Percentiles rank a stretch among this genome's conserved stretches.
These are phyloP conservation scores for Cantharis rufa DNA, from an alignment of 2,888 invertebrate species.

Conservation along the genomic window DNA sequence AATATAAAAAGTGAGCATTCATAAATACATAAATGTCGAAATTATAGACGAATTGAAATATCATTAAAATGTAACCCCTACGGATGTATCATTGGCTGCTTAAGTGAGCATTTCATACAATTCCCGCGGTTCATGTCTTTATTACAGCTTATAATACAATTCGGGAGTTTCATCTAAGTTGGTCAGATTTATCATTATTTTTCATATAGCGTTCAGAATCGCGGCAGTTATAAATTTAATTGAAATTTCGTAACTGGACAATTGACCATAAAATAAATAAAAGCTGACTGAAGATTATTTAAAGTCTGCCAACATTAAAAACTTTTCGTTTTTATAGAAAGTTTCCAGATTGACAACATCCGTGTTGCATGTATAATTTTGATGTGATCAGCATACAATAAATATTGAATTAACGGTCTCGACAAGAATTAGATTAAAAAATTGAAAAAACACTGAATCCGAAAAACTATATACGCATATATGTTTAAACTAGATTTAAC, in stretches of 20 bases:
- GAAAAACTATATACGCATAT: neutral
- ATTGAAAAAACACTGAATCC: neutral
- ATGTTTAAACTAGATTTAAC: conserved; percentile 11
- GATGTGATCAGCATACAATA: neutral
- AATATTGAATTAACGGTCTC: neutral
- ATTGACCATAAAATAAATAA: neutral
- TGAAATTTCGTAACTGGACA: neutral
- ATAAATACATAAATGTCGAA: no score
- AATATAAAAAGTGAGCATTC: no score
- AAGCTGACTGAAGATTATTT: neutral
- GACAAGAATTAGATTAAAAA: neutral
- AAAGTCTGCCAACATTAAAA: neutral
- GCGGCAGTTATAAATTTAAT: neutral
- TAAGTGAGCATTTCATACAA: neutral
- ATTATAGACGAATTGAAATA: neutral
- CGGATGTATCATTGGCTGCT: neutral
- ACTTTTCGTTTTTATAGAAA: neutral
- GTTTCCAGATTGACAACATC: neutral
- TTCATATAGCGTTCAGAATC: neutral
- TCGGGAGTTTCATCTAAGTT: neutral
- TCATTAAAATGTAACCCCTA: neutral
- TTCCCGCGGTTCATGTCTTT: neutral
- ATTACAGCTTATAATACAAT: neutral
- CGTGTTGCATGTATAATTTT: neutral
- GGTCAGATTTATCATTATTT: neutral